Evolutionary conservation across 2,888 invertebrate species (phyloP), one percentile per base, ranked within the genome.

Genomic region (Hyles lineata): DNA sequence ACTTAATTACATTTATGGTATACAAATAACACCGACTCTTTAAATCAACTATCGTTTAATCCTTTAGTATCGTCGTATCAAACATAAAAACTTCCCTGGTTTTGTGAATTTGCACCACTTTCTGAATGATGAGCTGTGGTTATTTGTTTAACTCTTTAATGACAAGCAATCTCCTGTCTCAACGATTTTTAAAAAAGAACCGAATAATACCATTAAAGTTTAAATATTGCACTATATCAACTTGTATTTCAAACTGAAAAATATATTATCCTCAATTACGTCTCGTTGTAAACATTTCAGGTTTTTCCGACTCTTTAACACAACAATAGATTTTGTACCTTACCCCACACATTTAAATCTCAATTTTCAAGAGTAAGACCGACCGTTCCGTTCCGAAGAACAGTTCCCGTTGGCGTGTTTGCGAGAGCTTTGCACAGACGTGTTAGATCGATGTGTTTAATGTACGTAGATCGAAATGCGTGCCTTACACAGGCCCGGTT

Each of bases 381-480:
- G 4, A 11, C 11, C 8, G 21, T 71, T 60, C 21, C 35, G 43
- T 35, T 32, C 60, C 60, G n/a, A 35, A 32, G 59, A 59, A 32
- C 43, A 32, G 79, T 89, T 91, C 90, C 90, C 90, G 87, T 85
- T 94, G 90, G 94, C 93, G 92, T 94, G 94, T 87, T 89, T 81
- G 83, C 83, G 80, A 87, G 87, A 89, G 88, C 87, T 89, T 91
- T 91, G 91, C 92, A 90, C 89, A 87, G 92, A 92, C 91, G 90
- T 91, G 91, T 90, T 88, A 92, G 92, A 93, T 93, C 93, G 93
- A 93, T 93, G 92, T 88, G 86, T 86, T 85, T 92, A 91, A 92
- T 90, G 90, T 92, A 93, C 91, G 92, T 84, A 91, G 89, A 92
- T 93, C 92, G 92, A 90, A 93, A 89, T 83, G 55, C 55, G 55